Base-by-base conservation (phyloP, 2,113 vertebrate genomes). In the Callospermophilus lateralis region DNA sequence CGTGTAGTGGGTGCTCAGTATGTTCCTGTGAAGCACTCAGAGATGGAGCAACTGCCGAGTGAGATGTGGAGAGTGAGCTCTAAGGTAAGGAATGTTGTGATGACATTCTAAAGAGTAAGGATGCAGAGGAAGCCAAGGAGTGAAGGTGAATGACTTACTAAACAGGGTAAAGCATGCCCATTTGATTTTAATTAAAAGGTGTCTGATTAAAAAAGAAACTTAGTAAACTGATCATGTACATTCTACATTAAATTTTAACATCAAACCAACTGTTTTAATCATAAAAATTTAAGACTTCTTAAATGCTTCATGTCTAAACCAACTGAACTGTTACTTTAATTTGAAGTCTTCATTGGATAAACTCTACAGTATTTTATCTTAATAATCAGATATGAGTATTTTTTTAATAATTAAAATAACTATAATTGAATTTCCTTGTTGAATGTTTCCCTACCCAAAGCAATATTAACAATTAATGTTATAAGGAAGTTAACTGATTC, bases 391-490 rank as follows among this genome's bases (percentile, higher is more conserved):
- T 89, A 72, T 17, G 6, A 84, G 1, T 90, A 92, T 84, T 67
- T 72, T 48, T 96, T 95, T 22, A 96, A 53, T 95, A 93, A 87
- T 77, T 96, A 48, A 95, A 97, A 95, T 17, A 61, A 65, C 77
- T 1, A 42, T 92, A 86, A 92, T 90, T 96, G 65, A 89, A 45
- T 94, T 85, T 92, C 97, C 76, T 79, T 98, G 1, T 80, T 93
- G 88, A 96, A n/a, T 91, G 83, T 85, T 92, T 94, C 9, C 55
- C 73, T 77, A n/a, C 32, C 19, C 26, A 92, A 42, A 87, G 61
- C 90, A 39, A 16, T 94, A 89, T 94, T 96, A 96, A 93, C 26
- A 88, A 93, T 91, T 93, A 96, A 45, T 91, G 32, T 95, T 94
- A 7, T 74, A 94, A 89, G 80, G 32, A 91, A 81, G 28, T 92